phyloP scores from a whole-genome alignment of 2,888 invertebrate species.

The Phorcus lineatus region DNA sequence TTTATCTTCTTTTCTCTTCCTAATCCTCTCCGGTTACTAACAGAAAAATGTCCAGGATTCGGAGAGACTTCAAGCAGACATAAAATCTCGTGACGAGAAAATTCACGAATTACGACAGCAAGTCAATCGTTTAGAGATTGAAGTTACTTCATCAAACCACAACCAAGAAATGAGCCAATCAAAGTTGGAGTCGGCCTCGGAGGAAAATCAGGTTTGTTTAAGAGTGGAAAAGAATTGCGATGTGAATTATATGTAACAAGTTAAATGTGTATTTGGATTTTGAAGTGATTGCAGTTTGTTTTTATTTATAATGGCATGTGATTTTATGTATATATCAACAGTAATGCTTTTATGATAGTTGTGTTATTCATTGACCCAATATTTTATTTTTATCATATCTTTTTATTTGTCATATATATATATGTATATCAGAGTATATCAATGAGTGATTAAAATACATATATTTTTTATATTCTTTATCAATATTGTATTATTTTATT shows the following conservation, averaged over 20 bases:
- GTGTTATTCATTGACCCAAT: no score
- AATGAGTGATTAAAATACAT: no score
- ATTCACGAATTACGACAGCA: slow-evolving; percentile 59
- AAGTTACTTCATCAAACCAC: slow-evolving; percentile 53
- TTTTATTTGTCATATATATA: no score
- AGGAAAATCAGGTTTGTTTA: slow-evolving; percentile 57
- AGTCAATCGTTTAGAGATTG: slow-evolving; percentile 55
- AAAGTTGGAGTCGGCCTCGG: slow-evolving; percentile 42
- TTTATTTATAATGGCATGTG: not conserved
- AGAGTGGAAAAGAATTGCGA: not conserved
- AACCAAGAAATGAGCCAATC: slow-evolving; percentile 50
- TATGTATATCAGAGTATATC: no score
- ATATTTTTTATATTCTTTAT: no score
- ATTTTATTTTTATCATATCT: not conserved
- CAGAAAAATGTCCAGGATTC: slow-evolving; percentile 65
- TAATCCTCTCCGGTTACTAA: slow-evolving; percentile 14
- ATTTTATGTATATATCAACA: no score
- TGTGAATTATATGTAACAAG: not conserved
- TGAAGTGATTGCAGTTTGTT: not conserved
- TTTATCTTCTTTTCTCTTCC: no score
- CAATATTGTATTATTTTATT: no score
- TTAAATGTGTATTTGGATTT: not conserved
- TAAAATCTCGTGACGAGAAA: slow-evolving; percentile 51
- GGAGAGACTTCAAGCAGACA: slow-evolving; percentile 57
- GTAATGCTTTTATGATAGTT: no score